These are phyloP conservation scores for Epistrophella euchroma DNA, from an alignment of 2,888 invertebrate genomes.

Conservation along the genomic window DNA sequence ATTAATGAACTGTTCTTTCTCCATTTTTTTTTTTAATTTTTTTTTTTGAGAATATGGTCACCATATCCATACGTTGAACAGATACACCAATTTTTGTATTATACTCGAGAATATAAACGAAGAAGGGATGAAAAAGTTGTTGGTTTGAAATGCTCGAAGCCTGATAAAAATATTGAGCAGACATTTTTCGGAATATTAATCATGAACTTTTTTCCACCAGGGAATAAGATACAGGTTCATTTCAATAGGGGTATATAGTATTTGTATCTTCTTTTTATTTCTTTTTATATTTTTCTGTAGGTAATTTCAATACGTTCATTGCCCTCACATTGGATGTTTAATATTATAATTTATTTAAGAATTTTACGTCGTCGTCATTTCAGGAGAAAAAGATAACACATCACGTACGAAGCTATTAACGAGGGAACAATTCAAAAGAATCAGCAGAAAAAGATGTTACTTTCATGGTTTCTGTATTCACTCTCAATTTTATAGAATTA, in stretches of 20 bases:
- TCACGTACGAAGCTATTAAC: constrained; percentile 43
- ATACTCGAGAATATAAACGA: background rate
- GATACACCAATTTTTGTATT: background rate
- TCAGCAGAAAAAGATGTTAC: constrained; percentile 48
- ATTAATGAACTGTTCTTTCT: background rate
- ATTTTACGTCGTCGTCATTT: constrained; percentile 21
- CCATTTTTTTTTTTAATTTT: background rate
- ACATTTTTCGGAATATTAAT: constrained; percentile 64
- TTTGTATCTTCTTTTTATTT: background rate
- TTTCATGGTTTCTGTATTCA: constrained; percentile 50
- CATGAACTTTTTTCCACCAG: constrained; percentile 66
- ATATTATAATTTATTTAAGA: constrained; percentile 58
- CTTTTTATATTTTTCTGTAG: background rate
- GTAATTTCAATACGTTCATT: background rate
- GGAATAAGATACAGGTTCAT: constrained; percentile 43
- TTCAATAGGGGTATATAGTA: background rate
- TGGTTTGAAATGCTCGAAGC: constrained; percentile 22
- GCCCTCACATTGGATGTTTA: constrained; percentile 15
- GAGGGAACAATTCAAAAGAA: constrained; percentile 27
- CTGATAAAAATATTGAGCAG: constrained; percentile 59
- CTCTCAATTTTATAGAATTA: constrained; percentile 27
- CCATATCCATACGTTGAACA: background rate
- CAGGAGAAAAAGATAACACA: constrained; percentile 6
- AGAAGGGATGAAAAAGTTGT: background rate
- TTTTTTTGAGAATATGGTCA: background rate